A percentile compares a stretch with the other conserved stretches of the same genome.
Conservation (phyloP, 2,888 invertebrate species). For the Nycteola revayana region DNA sequence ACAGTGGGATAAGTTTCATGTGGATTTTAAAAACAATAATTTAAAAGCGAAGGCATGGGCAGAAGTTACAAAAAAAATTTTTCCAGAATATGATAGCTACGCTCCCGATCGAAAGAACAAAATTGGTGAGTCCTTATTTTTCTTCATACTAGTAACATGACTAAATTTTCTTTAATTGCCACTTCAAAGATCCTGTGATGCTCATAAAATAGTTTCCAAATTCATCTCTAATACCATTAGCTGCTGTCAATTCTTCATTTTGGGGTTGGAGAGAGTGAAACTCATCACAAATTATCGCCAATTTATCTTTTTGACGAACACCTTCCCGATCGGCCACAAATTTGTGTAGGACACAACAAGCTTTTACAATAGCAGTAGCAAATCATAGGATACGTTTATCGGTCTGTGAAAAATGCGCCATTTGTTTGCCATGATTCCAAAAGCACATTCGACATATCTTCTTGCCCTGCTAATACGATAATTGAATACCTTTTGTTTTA, state of each 20-base stretch:
- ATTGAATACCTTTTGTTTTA: constrained; percentile 1
- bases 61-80: constrained; percentile 8
- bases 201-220: constrained; percentile 15
- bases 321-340: constrained; percentile 17
- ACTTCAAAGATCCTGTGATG: constrained; percentile 16
- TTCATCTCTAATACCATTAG: constrained; percentile 15
- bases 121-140: constrained; percentile 15
- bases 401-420: constrained; percentile 12
- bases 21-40: constrained; percentile 9
- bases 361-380: constrained; percentile 15
- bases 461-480: not conserved
- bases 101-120: constrained; percentile 14
- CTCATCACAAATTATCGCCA: constrained; percentile 24
- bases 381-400: constrained; percentile 11
- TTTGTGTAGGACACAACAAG: constrained; percentile 12
- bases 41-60: constrained; percentile 7
- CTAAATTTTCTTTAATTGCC: constrained; percentile 12
- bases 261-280: constrained; percentile 22
- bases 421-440: constrained; percentile 5
- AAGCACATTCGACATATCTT: no score
- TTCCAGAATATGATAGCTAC: constrained; percentile 13
- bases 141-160: constrained; percentile 8
- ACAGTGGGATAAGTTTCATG: constrained; percentile 6
- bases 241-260: constrained; percentile 11
- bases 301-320: constrained; percentile 21